Conservation (phyloP, 2,113 vertebrate genomes). For the Halichoerus grypus region DNA sequence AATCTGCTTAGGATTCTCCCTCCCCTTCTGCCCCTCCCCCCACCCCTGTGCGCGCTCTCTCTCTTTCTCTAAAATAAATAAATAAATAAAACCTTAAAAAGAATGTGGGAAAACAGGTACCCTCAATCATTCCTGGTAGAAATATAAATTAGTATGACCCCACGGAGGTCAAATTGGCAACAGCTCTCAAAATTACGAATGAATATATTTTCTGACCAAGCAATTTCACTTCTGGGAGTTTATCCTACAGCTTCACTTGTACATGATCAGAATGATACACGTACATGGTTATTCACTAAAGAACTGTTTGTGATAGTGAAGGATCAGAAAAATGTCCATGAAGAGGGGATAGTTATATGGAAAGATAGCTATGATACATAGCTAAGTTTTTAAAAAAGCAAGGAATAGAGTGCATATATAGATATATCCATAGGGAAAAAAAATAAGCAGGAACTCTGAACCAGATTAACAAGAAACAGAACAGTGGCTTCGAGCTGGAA, state of each 20-base stretch:
- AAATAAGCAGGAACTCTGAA: not conserved
- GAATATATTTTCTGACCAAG: not conserved
- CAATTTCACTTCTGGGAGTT: not conserved
- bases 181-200: not conserved
- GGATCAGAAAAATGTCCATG: not conserved
- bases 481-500: not conserved
- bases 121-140: not conserved
- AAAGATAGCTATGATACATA: not conserved
- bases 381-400: not conserved
- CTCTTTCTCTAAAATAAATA: not conserved
- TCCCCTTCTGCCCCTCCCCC: not conserved
- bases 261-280: not conserved
- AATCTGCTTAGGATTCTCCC: not conserved
- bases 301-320: not conserved
- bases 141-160: not conserved
- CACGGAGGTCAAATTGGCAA: not conserved
- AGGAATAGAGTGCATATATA: not conserved
- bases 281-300: not conserved
- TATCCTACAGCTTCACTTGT: not conserved
- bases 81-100: not conserved
- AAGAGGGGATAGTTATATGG: not conserved
- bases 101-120: not conserved
- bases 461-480: not conserved
- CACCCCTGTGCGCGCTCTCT: not conserved
- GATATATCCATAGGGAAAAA: not conserved